Evolutionary conservation across 2,888 invertebrate species (phyloP), one percentile per base, ranked within the genome.

Genomic region (Andrena bucephala): DNA sequence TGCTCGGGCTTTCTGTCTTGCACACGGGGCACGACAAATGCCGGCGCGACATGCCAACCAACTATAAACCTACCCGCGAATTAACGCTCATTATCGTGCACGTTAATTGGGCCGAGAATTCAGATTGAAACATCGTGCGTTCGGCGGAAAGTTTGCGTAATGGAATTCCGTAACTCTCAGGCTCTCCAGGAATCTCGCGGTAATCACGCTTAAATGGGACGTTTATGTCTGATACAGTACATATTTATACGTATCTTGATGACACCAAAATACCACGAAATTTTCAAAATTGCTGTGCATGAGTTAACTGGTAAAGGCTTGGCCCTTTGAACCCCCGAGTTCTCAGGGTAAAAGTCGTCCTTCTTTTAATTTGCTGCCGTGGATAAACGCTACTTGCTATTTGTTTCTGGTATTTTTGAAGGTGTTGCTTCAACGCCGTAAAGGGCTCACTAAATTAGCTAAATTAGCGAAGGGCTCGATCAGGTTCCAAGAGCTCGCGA

Each of bases 71-170:
- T 79, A n/a, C 59, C 71, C 54, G 80, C 70, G 65, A 82, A 82
- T 80, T 82, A 80, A 73, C 70, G 74, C 80, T 80, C 80, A 80
- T 82, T 82, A 80, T 80, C 70, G 71, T 74, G 52, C 57, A 60
- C 54, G 67, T 80, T 82, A 82, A 82, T 82, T 80, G 80, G 48
- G 75, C 60, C 48, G 67, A 36, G 69, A 31, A 75, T 75, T 75
- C 67, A 77, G 72, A 82, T 82, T 80, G 81, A 82, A 74, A 63
- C 74, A 27, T 68, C 20, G 52, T 20, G 52, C 42, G 59, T 36
- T 66, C 76, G 67, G 16, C 24, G 59, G 57, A 57, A 75, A 71
- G 36, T 62, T 67, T 65, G 63, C 68, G 67, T 71, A 50, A 73
- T 54, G 72, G 54, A 68, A 81, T 79, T 52, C 73, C 50, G 54